phyloP scores from a whole-genome alignment of 23 tunicate genomes.

The Ciona savignyi region DNA sequence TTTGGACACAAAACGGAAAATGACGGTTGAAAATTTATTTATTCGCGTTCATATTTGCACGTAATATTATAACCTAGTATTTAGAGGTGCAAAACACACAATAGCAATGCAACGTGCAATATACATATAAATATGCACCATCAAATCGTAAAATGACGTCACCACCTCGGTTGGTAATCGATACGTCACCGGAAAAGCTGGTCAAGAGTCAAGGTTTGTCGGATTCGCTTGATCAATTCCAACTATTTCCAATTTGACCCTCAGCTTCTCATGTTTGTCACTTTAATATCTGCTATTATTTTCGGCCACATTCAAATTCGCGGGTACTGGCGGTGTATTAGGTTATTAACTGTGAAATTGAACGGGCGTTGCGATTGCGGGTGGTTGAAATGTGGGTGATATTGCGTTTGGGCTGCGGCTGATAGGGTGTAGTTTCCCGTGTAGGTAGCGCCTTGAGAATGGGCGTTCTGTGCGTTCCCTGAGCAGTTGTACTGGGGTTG shows the following conservation, averaged over 20 bases:
- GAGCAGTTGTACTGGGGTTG: slow-evolving; percentile 31
- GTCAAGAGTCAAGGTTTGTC: neutral
- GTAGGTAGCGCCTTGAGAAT: slow-evolving; percentile 14
- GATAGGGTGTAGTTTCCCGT: slow-evolving; percentile 14
- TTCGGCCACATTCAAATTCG: slow-evolving; percentile 38
- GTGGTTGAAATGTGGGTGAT: slow-evolving; percentile 18
- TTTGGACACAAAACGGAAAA: too few species aligned
- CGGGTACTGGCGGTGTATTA: slow-evolving; percentile 61
- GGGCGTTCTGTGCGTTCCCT: slow-evolving; percentile 7
- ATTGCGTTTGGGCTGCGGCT: slow-evolving; percentile 18
- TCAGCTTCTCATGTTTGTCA: too few species aligned
- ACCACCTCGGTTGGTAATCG: too few species aligned
- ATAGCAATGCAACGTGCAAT: too few species aligned
- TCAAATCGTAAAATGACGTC: neutral
- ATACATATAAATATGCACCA: too few species aligned
- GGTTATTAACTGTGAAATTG: slow-evolving; percentile 74
- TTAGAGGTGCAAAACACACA: too few species aligned
- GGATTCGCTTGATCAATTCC: neutral
- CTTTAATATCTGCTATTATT: too few species aligned
- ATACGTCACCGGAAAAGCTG: neutral
- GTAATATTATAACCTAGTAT: too few species aligned
- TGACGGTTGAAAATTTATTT: too few species aligned
- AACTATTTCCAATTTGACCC: neutral
- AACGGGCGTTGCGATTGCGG: slow-evolving; percentile 34
- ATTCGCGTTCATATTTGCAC: too few species aligned